These are phyloP conservation scores for Troilus luridus DNA, from an alignment of 2,888 invertebrate genomes.

Conservation along the genomic window DNA sequence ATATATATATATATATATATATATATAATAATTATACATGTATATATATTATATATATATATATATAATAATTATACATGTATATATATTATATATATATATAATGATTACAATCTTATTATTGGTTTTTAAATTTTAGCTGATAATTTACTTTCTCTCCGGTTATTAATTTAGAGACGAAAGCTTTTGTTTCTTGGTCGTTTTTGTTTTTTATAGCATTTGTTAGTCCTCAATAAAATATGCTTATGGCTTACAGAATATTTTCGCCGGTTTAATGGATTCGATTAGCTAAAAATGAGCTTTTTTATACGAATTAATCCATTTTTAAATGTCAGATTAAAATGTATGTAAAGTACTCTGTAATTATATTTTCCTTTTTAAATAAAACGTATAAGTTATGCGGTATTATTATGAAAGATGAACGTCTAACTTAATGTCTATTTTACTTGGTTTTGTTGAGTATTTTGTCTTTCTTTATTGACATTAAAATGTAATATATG, in stretches of 20 bases:
- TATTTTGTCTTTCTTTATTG: conserved; percentile 23
- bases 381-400: too few species aligned
- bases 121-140: neutral
- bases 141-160: neutral
- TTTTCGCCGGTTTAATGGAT: neutral
- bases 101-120: too few species aligned
- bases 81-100: too few species aligned
- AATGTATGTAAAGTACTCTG: too few species aligned
- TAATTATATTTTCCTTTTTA: too few species aligned
- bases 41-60: too few species aligned
- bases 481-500: too few species aligned
- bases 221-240: neutral
- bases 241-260: neutral
- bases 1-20: too few species aligned
- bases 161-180: neutral
- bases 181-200: neutral
- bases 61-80: too few species aligned
- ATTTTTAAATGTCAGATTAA: neutral
- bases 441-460: neutral
- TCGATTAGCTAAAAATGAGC: neutral
- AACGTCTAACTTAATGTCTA: too few species aligned
- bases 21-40: too few species aligned
- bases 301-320: neutral
- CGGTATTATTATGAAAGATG: too few species aligned
- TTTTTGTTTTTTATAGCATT: neutral